These are phyloP conservation scores for Caenorhabditis sp. DNA, from an alignment of 2,888 invertebrate species.

Conservation along the genomic window DNA sequence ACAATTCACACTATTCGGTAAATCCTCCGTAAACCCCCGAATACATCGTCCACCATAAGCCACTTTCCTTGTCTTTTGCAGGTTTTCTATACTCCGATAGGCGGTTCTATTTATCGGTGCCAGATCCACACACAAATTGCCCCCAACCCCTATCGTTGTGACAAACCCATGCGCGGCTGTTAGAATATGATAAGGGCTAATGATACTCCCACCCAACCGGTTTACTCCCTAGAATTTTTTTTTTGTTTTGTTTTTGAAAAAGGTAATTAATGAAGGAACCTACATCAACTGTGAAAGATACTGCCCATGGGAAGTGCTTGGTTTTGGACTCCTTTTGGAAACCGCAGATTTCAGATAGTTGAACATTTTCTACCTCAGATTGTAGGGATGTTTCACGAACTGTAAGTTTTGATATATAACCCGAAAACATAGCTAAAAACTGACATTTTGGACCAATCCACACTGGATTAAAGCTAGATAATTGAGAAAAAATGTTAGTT, in stretches of 20 bases:
- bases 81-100: not conserved
- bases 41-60: slow-evolving; percentile 67
- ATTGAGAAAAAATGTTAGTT: not conserved
- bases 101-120: slow-evolving; percentile 8
- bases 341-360: slow-evolving; percentile 23
- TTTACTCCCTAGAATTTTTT: slow-evolving; percentile 63
- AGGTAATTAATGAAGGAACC: not conserved
- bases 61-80: slow-evolving; percentile 36
- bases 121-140: slow-evolving; percentile 18
- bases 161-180: slow-evolving; percentile 70
- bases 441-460: slow-evolving; percentile 36
- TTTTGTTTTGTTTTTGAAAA: too few species aligned
- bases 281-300: slow-evolving; percentile 50
- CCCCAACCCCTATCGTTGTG: slow-evolving; percentile 39
- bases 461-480: slow-evolving; percentile 21
- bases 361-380: not conserved
- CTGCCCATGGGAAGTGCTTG: slow-evolving; percentile 62
- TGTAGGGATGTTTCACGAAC: slow-evolving; percentile 20
- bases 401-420: slow-evolving; percentile 12
- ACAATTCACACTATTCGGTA: slow-evolving; percentile 52
- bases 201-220: slow-evolving; percentile 61
- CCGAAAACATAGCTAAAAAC: not conserved
- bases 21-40: slow-evolving; percentile 40
- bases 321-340: slow-evolving; percentile 21
- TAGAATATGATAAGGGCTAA: slow-evolving; percentile 68